Base-by-base conservation (phyloP, 2,888 invertebrate genomes). In the Cosmorhoe ocellata region DNA sequence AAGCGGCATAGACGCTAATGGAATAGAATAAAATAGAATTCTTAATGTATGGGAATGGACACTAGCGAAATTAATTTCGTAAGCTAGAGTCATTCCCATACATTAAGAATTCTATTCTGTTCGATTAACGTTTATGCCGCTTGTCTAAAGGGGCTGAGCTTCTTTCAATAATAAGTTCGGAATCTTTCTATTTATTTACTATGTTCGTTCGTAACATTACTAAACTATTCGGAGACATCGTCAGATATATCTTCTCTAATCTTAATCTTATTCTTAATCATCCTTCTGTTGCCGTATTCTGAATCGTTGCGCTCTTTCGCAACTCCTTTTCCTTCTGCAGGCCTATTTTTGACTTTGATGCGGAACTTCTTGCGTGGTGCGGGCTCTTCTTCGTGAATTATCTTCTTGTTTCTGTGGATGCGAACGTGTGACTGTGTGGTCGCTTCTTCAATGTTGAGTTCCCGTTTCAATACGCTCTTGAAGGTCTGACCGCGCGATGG, bases 401-500 rank as follows among this genome's bases (percentile, higher is more conserved):
- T 2, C 57, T 78, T 82, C 42, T 79, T 82, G 11, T 30, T 49
- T 37, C 72, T 69, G 37, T 67, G 80, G 1, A 42, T 14, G 32
- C 58, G 69, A 1, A 1, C 1, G 7, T 56, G 36, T 12, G 62
- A 66, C 31, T 76, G 79, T 24, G 36, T 36, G 0, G 66, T 53
- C 48, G 69, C 66, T 0, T 79, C 79, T 1, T 81, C 79, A 0
- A 74, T 79, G 0, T 33, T 42, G 0, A 44, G 45, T 1, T 88
- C 88, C 0, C 89, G 75, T 62, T 86, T 88, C 4, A 89, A 58
- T 1, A 82, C 82, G 59, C 88, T 89, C 64, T 89, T 89, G 64
- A 83, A 89, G 1, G 89, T 89, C 48, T 89, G 89, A 0, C 86
- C 89, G 2, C 89, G 75, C 0, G 79, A 73, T 0, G 89, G 88